These are phyloP conservation scores for Lichenostomus cassidix DNA, from an alignment of 2,113 vertebrate species.

Conservation along the genomic window DNA sequence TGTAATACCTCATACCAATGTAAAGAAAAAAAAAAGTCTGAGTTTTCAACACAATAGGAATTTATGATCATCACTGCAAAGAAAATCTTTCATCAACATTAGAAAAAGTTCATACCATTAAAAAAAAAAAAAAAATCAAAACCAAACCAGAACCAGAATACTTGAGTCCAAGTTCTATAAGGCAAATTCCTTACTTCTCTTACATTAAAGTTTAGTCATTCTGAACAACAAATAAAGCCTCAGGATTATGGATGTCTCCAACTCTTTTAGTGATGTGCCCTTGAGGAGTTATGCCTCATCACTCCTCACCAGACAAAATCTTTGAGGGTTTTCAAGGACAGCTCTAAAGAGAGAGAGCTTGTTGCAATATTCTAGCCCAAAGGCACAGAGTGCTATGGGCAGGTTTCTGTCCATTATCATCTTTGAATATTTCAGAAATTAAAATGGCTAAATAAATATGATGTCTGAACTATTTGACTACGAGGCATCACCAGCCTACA, in stretches of 20 bases:
- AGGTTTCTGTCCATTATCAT: not conserved
- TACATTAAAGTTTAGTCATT: not conserved
- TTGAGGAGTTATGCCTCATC: not conserved
- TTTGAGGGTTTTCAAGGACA: conserved; percentile 54
- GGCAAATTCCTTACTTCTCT: not conserved
- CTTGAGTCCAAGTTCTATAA: not conserved
- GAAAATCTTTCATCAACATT: not conserved
- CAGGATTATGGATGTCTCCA: not conserved
- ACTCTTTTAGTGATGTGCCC: not conserved
- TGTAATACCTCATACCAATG: fast-evolving
- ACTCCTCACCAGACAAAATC: not conserved
- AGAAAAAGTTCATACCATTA: not conserved
- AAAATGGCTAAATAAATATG: conserved; percentile 1
- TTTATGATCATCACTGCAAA: not conserved
- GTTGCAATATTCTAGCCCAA: not conserved
- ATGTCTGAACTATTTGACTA: not conserved
- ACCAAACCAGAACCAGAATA: not conserved
- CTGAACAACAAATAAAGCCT: not conserved
- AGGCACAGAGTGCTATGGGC: not conserved
- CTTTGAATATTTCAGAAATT: conserved; percentile 41
- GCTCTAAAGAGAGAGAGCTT: not conserved
- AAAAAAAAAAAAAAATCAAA: not conserved
- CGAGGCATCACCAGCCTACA: not conserved
- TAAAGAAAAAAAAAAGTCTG: not conserved
- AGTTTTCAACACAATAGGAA: not conserved